Base-by-base conservation (phyloP, 2,797 vertebrate genomes). In the Coendou prehensilis region DNA sequence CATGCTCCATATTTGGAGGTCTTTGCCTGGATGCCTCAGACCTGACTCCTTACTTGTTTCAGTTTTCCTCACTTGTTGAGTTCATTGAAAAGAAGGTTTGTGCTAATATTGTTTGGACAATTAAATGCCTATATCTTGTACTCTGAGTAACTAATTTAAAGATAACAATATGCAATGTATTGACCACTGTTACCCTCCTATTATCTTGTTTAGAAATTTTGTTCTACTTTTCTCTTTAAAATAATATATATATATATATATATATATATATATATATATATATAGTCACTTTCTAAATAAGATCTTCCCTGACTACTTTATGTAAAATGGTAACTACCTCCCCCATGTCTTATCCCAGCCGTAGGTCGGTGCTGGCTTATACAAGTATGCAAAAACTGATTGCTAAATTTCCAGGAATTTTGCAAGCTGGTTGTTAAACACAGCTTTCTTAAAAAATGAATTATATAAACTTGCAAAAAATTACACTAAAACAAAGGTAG, bases 401-500 rank as follows among this genome's bases (percentile, higher is more conserved):
- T 30, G 33, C 54, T 86, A 22, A 52, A 45, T 33, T 82, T 81
- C 59, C 45, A 79, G 37, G 23, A 87, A 87, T 59, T 87, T 92
- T 52, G 28, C 50, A 50, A 59, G 18, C 26, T 90, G 33, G 8
- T 81, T 22, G 15, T 87, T 87, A 64, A 93, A 82, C 11, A 52
- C 14, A 33, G 2, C 28, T 41, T 41, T 80, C 41, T 30, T 75
- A 73, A 73, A 71, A 76, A 71, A 28, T n/a, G 18, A 84, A 64
- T 73, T 57, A 73, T 33, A 57, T 80, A 71, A 45, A 54, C 18
- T 30, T 11, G 67, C 4, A 67, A 64, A 47, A 78, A 56, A 61
- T 87, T 84, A 41, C 52, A 23, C 56, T 96, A 79, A 91, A 81
- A 82, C 67, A 54, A 91, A 71, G 69, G 47, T 59, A n/a, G 45